Evolutionary conservation across 2,113 vertebrate genomes (phyloP).

Genomic region (Peromyscus maniculatus): DNA sequence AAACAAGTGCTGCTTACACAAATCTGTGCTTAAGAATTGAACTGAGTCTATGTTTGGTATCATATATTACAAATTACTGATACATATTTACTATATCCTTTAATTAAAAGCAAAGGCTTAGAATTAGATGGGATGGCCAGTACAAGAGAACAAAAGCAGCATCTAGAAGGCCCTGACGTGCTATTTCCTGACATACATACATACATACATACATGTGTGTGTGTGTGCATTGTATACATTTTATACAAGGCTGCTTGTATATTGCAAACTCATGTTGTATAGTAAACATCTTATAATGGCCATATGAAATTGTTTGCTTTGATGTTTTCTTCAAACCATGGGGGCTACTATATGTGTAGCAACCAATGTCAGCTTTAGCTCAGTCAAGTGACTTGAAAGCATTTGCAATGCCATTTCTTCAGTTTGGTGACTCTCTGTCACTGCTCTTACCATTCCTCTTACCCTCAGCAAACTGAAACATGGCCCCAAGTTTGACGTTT

Average conservation of each 20-base stretch:
- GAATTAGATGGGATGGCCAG: neutral
- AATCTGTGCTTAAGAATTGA: neutral
- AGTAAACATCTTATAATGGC: neutral
- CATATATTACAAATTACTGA: conserved; percentile 1
- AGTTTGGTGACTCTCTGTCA: neutral
- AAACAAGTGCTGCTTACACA: neutral
- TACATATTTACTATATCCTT: conserved; percentile 19
- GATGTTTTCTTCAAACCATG: conserved; percentile 49
- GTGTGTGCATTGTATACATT: neutral
- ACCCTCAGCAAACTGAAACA: neutral
- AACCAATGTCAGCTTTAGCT: conserved; percentile 21
- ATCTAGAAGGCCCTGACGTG: neutral
- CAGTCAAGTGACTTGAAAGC: neutral
- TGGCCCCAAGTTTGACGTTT: conserved; percentile 1
- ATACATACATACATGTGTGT: neutral
- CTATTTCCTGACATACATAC: neutral
- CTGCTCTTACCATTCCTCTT: neutral
- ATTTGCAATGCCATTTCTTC: neutral
- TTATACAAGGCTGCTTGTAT: neutral
- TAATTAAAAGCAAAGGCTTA: conserved; percentile 52
- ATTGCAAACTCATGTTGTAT: neutral
- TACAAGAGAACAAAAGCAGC: neutral
- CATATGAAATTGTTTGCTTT: neutral
- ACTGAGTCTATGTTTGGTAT: neutral
- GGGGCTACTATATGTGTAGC: conserved; percentile 9